phyloP scores from a whole-genome alignment of 2,113 vertebrate genomes.

The Alethe diademata region DNA sequence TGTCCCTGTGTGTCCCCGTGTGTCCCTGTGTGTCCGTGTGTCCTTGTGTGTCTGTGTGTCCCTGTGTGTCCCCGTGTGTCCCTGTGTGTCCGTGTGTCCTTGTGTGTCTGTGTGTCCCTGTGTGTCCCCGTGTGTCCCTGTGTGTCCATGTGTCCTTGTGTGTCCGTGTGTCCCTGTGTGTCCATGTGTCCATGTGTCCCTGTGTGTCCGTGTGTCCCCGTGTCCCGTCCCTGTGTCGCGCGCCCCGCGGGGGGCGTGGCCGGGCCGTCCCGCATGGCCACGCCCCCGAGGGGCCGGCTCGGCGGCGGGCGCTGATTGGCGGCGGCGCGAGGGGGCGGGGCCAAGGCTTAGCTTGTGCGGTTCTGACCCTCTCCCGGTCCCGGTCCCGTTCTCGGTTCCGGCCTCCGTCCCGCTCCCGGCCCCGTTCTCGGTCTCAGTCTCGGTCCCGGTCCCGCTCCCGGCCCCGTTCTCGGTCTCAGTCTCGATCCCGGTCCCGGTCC shows the following conservation, averaged over 20 bases:
- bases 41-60: neutral
- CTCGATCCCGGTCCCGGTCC: rapidly evolving
- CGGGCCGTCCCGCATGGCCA: rapidly evolving
- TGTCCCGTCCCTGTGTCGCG: too few relatives aligned
- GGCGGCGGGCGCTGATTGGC: neutral
- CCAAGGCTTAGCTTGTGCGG: rapidly evolving
- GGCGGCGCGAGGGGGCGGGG: neutral
- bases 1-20: too few relatives aligned
- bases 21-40: too few relatives aligned
- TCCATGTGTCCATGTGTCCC: neutral
- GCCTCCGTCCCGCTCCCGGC: too few relatives aligned
- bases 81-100: too few relatives aligned
- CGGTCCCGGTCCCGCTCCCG: rapidly evolving
- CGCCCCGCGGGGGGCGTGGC: neutral
- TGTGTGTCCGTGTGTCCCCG: too few relatives aligned
- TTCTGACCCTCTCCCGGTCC: rapidly evolving
- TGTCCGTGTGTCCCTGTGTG: neutral
- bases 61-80: neutral
- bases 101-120: too few relatives aligned
- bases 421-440: too few relatives aligned
- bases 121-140: too few relatives aligned
- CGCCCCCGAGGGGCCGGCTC: neutral
- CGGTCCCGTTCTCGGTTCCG: too few relatives aligned
- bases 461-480: too few relatives aligned
- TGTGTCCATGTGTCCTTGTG: too few relatives aligned